Percentiles rank a stretch among this genome's conserved stretches.
Evolutionary conservation across 2,797 vertebrate genomes (phyloP).

Genomic region (Gallinago solitaria): DNA sequence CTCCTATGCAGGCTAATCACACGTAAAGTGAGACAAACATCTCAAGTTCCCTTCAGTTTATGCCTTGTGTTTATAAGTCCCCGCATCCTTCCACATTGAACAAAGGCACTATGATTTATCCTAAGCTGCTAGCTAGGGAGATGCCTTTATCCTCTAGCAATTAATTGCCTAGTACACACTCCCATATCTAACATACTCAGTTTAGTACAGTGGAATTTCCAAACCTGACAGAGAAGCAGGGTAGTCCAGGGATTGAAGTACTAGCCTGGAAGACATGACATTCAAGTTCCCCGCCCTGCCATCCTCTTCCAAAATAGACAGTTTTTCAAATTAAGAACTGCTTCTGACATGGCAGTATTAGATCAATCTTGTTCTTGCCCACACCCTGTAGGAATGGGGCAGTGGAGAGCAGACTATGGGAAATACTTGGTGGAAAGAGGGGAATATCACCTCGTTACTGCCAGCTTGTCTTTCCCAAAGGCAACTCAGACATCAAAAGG

Average conservation of each 20-base stretch:
- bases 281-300: not conserved
- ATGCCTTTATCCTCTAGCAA: not conserved
- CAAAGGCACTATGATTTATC: not conserved
- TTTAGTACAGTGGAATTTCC: not conserved
- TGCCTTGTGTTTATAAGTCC: not conserved
- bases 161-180: not conserved
- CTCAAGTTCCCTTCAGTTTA: not conserved
- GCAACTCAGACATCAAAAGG: not conserved
- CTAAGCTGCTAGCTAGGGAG: not conserved
- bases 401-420: not conserved
- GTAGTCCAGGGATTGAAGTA: not conserved
- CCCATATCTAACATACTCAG: not conserved
- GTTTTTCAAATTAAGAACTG: not conserved
- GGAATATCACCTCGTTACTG: not conserved
- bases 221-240: not conserved
- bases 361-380: not conserved
- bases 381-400: not conserved
- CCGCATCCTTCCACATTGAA: not conserved
- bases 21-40: not conserved
- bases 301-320: not conserved
- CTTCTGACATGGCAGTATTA: not conserved
- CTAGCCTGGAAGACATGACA: not conserved
- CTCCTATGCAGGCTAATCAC: not conserved
- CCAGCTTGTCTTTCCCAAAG: not conserved
- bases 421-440: not conserved